Percentiles rank a stretch among this genome's conserved stretches.
These are phyloP conservation scores for Hybognathus amarus DNA, from an alignment of 2,797 vertebrate genomes.

Conservation along the genomic window DNA sequence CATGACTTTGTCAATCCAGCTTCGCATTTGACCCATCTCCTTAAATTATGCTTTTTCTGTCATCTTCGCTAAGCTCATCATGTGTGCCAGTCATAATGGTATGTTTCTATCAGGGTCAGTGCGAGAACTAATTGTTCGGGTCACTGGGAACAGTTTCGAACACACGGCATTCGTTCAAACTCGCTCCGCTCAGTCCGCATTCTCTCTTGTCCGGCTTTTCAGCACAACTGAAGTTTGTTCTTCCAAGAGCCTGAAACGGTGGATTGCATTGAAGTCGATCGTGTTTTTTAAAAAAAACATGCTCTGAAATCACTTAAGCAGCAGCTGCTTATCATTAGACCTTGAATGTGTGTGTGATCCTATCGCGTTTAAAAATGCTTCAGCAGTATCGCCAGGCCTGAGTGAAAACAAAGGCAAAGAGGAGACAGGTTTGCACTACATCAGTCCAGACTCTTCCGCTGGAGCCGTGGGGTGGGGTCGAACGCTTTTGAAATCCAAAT, in stretches of 20 bases:
- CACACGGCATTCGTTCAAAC: slow-evolving; percentile 39
- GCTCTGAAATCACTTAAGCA: slow-evolving; percentile 75
- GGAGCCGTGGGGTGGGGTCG: slow-evolving; percentile 44
- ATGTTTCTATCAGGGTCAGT: slow-evolving; percentile 61
- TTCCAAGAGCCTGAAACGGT: slow-evolving; percentile 62
- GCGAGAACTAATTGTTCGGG: slow-evolving; percentile 57
- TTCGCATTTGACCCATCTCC: slow-evolving; percentile 72
- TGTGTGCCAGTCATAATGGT: slow-evolving; percentile 60
- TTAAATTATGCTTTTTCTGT: slow-evolving; percentile 67
- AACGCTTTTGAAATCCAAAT: slow-evolving; percentile 45
- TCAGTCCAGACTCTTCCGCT: slow-evolving; percentile 48
- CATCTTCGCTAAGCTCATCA: slow-evolving; percentile 66
- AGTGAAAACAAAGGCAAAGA: slow-evolving; percentile 69
- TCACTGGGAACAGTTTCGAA: slow-evolving; percentile 61
- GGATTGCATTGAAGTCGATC: slow-evolving; percentile 71
- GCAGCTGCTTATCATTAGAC: slow-evolving; percentile 80
- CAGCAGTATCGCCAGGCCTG: slow-evolving; percentile 65
- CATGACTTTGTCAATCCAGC: slow-evolving; percentile 75
- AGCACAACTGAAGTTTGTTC: slow-evolving; percentile 55
- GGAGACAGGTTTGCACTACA: slow-evolving; percentile 62
- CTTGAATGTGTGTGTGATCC: slow-evolving; percentile 75
- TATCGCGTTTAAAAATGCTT: slow-evolving; percentile 75
- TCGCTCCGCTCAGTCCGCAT: neutral
- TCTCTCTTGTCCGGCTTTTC: neutral
- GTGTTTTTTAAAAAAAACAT: slow-evolving; percentile 69